Conservation (phyloP, 2,888 invertebrate species). For the Lasiommata megera region DNA sequence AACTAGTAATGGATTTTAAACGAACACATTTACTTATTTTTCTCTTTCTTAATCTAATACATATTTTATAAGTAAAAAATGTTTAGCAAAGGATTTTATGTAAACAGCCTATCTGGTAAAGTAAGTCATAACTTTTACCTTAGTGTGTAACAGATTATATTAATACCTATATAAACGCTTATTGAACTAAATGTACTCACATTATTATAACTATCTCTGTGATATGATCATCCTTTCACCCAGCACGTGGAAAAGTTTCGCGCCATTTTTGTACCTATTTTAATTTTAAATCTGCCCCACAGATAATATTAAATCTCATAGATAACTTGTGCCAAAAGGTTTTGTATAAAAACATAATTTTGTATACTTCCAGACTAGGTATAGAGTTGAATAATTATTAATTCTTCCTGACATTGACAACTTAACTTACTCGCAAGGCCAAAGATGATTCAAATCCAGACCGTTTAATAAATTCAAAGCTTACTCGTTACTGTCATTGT, state of each 20-base stretch:
- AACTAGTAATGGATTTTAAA: not conserved
- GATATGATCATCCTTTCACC: conserved; percentile 54
- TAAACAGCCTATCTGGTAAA: not conserved
- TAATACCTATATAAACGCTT: conserved; percentile 14
- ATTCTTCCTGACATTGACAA: too few species aligned
- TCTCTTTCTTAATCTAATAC: not conserved
- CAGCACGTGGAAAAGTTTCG: conserved; percentile 42
- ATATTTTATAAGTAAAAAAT: not conserved
- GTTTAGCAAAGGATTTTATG: not conserved
- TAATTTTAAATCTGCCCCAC: not conserved
- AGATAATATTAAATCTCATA: not conserved
- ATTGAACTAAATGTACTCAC: conserved; percentile 28
- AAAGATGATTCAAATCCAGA: too few species aligned
- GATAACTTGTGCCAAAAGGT: conserved; percentile 29
- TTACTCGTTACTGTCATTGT: too few species aligned
- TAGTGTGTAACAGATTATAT: not conserved
- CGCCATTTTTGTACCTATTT: conserved; percentile 15
- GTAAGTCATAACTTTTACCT: not conserved
- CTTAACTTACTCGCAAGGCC: too few species aligned
- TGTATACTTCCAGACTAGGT: not conserved
- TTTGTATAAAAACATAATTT: conserved; percentile 2
- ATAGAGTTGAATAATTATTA: too few species aligned
- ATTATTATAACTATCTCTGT: conserved; percentile 52
- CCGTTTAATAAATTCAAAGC: too few species aligned
- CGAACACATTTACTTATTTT: conserved; percentile 4